Evolutionary conservation across 2,113 vertebrate species (phyloP), one percentile per base, ranked within the genome.

Genomic region (Cololabis saira): DNA sequence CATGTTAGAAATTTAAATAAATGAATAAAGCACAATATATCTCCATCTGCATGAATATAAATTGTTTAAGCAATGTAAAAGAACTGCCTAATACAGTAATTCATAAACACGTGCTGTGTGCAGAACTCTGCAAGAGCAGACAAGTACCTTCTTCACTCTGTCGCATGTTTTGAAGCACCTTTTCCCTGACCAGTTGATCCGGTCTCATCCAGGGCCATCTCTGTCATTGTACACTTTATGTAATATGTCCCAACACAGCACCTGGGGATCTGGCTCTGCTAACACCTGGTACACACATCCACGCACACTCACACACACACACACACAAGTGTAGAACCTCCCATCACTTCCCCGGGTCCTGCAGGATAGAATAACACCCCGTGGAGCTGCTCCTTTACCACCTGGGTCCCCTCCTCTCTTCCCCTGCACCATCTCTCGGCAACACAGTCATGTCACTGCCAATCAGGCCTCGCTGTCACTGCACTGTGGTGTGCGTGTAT

Each of bases 391-490:
- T 87, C 76, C 51, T 30, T 54, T 75, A 80, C 84, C 90, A 91
- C 89, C 89, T 91, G 90, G 86, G 87, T 84, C 83, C 85, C 78
- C 61, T n/a, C 45, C 61, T 57, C 24, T 71, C 54, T 85, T 61
- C 71, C 37, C 45, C 70, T 81, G 72, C 72, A 79, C 85, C 76
- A 70, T 87, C 84, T 76, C 74, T 84, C 83, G 65, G 76, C 84
- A 87, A 86, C 87, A 86, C 74, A 84, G 78, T 76, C 68, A 71
- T 90, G 89, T 91, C 89, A 89, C 84, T 88, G 89, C 89, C 89
- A 91, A 91, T 91, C 89, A 91, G 86, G 87, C 83, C 87, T 80
- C 78, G 81, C 86, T 90, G 89, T 90, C 89, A 88, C 79, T 59
- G 86, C 74, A 68, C 83, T 54, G 74, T 54, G 82, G 75, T 68